Conservation (phyloP, 1,140 invertebrate species). For the Drosophila leontia region DNA sequence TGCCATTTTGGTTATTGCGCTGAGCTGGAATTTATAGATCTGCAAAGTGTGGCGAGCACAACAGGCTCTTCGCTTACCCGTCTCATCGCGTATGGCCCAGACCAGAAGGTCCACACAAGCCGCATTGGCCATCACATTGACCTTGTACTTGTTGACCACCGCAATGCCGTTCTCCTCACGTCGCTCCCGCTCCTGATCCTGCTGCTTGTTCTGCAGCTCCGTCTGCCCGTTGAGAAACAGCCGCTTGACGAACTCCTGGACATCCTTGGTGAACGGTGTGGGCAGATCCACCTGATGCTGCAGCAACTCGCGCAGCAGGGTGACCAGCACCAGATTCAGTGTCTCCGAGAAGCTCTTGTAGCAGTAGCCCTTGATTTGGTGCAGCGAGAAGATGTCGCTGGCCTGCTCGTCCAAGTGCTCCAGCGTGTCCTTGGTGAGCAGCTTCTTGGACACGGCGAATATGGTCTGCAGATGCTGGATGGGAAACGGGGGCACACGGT, state of each 20-base stretch:
- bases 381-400: slow-evolving; percentile 89
- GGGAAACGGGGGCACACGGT: slow-evolving; percentile 87
- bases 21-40: slow-evolving; percentile 20
- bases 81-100: slow-evolving; percentile 98
- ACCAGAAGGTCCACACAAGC: slow-evolving; percentile 98
- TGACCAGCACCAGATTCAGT: slow-evolving; percentile 96
- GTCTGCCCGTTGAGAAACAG: slow-evolving; percentile 97
- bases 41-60: background rate
- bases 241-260: slow-evolving; percentile 90
- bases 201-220: slow-evolving; percentile 93
- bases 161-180: slow-evolving; percentile 89
- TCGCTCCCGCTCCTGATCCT: slow-evolving; percentile 93
- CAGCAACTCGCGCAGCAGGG: slow-evolving; percentile 95
- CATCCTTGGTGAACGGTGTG: slow-evolving; percentile 95
- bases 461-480: slow-evolving; percentile 92
- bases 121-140: slow-evolving; percentile 98
- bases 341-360: slow-evolving; percentile 98
- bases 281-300: slow-evolving; percentile 96
- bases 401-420: slow-evolving; percentile 93
- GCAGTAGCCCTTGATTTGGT: slow-evolving; percentile 86
- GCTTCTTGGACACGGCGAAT: slow-evolving; percentile 92
- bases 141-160: slow-evolving; percentile 95
- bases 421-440: slow-evolving; percentile 94
- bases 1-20: slow-evolving; percentile 32
- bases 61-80: slow-evolving; percentile 88